A percentile compares a stretch with the other conserved stretches of the same genome.
Evolutionary conservation across 1,140 invertebrate genomes (phyloP).

Genomic region (Ceratina japonica): DNA sequence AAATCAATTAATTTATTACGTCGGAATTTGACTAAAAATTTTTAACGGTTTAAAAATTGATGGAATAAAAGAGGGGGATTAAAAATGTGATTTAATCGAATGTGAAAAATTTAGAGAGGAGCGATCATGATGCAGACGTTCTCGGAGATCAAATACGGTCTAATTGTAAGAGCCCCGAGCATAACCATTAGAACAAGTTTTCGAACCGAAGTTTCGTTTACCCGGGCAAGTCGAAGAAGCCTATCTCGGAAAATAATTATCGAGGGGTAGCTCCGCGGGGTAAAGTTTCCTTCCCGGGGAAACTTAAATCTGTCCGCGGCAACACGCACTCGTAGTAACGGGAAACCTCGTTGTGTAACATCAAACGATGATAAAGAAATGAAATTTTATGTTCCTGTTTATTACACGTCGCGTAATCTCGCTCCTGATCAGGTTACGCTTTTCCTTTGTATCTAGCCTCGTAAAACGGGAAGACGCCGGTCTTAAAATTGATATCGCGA

Average conservation of each 20-base stretch:
- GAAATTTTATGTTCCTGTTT: slow-evolving; percentile 14
- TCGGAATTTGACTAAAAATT: no score
- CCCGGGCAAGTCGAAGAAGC: not conserved
- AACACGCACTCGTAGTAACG: not conserved
- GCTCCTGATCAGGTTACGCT: not conserved
- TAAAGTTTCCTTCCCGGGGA: not conserved
- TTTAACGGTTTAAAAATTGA: no score
- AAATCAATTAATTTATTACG: no score
- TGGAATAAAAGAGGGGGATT: not conserved
- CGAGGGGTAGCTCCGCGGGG: not conserved
- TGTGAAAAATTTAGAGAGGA: not conserved
- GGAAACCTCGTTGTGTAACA: slow-evolving; percentile 2
- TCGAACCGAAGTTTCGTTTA: not conserved
- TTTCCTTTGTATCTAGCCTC: not conserved
- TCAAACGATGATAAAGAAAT: not conserved
- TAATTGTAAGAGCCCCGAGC: not conserved
- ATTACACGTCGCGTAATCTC: not conserved
- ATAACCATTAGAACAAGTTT: slow-evolving; percentile 30
- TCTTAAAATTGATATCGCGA: not conserved
- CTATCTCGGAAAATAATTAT: slow-evolving; percentile 22
- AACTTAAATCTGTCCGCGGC: slow-evolving; percentile 1
- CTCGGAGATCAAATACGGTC: not conserved
- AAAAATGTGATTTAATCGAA: no score
- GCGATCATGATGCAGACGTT: slow-evolving; percentile 9
- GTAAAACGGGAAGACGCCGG: not conserved